phyloP scores from a whole-genome alignment of 2,888 invertebrate species.

The Tridacna gigas region DNA sequence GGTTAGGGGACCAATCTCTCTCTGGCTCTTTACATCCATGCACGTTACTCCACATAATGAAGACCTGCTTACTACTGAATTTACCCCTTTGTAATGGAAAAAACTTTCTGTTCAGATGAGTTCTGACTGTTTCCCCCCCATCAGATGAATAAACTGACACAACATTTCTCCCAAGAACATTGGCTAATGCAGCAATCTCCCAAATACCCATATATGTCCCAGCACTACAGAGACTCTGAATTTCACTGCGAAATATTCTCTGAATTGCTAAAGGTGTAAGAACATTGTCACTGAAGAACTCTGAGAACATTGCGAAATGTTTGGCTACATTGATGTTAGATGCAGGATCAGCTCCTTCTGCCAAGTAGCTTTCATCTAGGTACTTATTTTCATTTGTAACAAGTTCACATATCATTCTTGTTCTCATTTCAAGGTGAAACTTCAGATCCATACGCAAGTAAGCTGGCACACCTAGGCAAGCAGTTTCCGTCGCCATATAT shows the following conservation, averaged over 20 bases:
- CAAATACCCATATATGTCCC: constrained; percentile 28
- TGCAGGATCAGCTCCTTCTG: constrained; percentile 1
- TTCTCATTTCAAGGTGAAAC: constrained; percentile 16
- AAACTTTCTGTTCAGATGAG: constrained; percentile 30
- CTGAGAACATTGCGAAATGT: constrained; percentile 17
- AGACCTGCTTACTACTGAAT: constrained; percentile 3
- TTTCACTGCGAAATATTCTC: constrained; percentile 7
- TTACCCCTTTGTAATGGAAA: constrained; percentile 17
- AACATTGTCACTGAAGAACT: not conserved
- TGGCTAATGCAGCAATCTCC: constrained; percentile 39
- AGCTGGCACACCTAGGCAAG: constrained; percentile 23
- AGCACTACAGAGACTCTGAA: constrained; percentile 2
- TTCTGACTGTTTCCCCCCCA: constrained; percentile 31
- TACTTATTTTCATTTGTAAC: constrained; percentile 9
- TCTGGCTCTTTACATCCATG: constrained; percentile 12
- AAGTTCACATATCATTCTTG: constrained; percentile 5
- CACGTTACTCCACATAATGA: constrained; percentile 41
- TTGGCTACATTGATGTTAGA: not conserved
- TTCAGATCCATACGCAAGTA: constrained; percentile 34
- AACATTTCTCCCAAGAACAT: constrained; percentile 8
- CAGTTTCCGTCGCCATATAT: constrained; percentile 31
- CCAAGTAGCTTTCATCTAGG: not conserved
- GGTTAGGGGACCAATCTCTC: constrained; percentile 29
- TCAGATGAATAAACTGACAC: constrained; percentile 35
- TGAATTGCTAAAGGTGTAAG: not conserved